Percentiles rank a stretch among this genome's conserved stretches.
Conservation (phyloP, 2,888 invertebrate genomes). For the Drosophila mayaguana region DNA sequence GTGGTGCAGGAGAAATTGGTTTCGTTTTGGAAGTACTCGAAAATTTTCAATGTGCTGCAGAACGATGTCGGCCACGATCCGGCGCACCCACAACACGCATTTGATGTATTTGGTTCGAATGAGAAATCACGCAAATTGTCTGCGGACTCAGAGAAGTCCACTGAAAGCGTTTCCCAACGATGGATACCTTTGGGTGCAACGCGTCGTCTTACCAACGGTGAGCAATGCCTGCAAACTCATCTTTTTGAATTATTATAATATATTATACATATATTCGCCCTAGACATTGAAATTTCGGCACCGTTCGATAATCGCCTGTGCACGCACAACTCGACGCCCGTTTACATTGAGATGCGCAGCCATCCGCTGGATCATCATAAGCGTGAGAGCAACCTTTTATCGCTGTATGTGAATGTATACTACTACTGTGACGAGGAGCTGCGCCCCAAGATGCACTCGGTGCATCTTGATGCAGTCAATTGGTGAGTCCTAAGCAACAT, state of each 20-base stretch:
- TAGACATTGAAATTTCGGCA: slow-evolving; percentile 81
- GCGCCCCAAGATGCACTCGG: slow-evolving; percentile 80
- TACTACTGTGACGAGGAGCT: slow-evolving; percentile 82
- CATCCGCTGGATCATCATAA: slow-evolving; percentile 75
- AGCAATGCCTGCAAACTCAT: neutral
- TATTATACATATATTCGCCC: neutral
- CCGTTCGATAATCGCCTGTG: slow-evolving; percentile 83
- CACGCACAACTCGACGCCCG: slow-evolving; percentile 82
- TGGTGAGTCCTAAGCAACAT: slow-evolving; percentile 64
- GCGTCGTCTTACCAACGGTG: slow-evolving; percentile 77
- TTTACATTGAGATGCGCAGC: slow-evolving; percentile 84
- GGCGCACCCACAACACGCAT: slow-evolving; percentile 2
- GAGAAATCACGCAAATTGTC: slow-evolving; percentile 3
- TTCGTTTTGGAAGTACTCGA: slow-evolving; percentile 84
- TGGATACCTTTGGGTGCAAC: slow-evolving; percentile 82
- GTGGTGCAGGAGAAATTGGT: slow-evolving; percentile 81
- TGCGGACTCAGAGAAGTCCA: slow-evolving; percentile 21
- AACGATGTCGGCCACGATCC: slow-evolving; percentile 7
- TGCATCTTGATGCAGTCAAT: slow-evolving; percentile 83
- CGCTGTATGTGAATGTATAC: slow-evolving; percentile 84
- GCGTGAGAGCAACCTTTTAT: slow-evolving; percentile 81
- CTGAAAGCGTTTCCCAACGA: slow-evolving; percentile 32
- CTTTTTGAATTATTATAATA: neutral
- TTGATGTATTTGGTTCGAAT: slow-evolving; percentile 9
- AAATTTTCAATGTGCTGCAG: slow-evolving; percentile 77